Conservation (phyloP, 1,140 invertebrate genomes). For the Hyles vespertilio region DNA sequence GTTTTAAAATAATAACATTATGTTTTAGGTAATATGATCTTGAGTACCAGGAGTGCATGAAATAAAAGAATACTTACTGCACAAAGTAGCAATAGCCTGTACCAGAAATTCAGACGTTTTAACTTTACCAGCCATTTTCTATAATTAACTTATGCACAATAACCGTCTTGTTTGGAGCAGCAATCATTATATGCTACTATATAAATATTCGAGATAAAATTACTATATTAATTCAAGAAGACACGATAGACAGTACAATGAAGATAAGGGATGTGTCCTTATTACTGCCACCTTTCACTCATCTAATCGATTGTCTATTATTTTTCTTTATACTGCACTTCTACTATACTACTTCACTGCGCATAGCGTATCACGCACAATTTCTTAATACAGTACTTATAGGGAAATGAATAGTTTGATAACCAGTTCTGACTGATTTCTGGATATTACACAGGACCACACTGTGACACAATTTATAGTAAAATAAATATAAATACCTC, state of each 20-base stretch:
- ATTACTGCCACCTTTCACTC: background rate
- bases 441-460: too few relatives aligned
- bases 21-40: background rate
- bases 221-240: background rate
- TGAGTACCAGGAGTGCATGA: background rate
- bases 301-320: too few relatives aligned
- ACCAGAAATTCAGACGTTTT: slow-evolving; percentile 1
- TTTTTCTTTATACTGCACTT: too few relatives aligned
- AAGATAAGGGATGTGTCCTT: background rate
- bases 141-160: background rate
- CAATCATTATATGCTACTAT: background rate
- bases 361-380: too few relatives aligned
- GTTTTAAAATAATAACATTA: too few relatives aligned
- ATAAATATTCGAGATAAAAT: slow-evolving; percentile 7
- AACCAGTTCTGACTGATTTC: too few relatives aligned
- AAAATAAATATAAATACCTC: too few relatives aligned
- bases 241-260: background rate
- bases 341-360: too few relatives aligned
- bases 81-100: slow-evolving; percentile 1
- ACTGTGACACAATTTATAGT: too few relatives aligned
- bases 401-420: too few relatives aligned
- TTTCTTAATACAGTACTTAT: too few relatives aligned
- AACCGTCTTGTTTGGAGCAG: background rate
- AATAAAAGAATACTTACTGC: slow-evolving; percentile 7
- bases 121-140: slow-evolving; percentile 1